Evolutionary conservation across 2,888 invertebrate genomes (phyloP).

Genomic region (Nymphalis urticae): DNA sequence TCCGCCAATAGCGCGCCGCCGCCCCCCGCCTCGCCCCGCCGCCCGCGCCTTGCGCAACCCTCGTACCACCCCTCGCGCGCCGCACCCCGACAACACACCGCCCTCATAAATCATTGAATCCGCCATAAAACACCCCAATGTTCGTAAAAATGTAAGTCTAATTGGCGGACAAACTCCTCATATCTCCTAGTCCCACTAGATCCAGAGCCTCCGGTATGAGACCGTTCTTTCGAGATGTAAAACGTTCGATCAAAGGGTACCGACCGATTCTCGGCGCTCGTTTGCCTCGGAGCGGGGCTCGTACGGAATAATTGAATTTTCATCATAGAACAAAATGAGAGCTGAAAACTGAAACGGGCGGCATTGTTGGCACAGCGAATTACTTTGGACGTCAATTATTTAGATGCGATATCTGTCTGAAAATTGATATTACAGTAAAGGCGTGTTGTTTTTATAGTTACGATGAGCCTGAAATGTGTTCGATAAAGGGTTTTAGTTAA

Average conservation of each 20-base stretch:
- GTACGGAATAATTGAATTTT: slow-evolving; percentile 80
- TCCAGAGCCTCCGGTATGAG: slow-evolving; percentile 51
- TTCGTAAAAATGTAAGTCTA: slow-evolving; percentile 80
- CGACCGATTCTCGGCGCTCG: slow-evolving; percentile 61
- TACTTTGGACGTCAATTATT: slow-evolving; percentile 77
- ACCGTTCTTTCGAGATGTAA: slow-evolving; percentile 56
- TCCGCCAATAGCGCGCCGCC: slow-evolving; percentile 79
- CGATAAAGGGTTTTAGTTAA: slow-evolving; percentile 17
- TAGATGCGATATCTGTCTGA: slow-evolving; percentile 66
- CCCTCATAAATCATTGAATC: slow-evolving; percentile 81
- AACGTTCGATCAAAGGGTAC: slow-evolving; percentile 74
- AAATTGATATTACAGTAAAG: slow-evolving; percentile 63
- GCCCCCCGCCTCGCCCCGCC: slow-evolving; percentile 68
- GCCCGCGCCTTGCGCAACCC: slow-evolving; percentile 71
- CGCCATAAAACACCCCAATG: slow-evolving; percentile 79
- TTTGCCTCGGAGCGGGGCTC: slow-evolving; percentile 63
- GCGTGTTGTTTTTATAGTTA: slow-evolving; percentile 47
- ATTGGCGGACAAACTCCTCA: slow-evolving; percentile 76
- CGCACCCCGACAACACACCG: slow-evolving; percentile 69
- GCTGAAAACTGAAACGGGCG: slow-evolving; percentile 77
- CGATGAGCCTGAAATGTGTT: slow-evolving; percentile 38
- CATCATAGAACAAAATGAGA: slow-evolving; percentile 80
- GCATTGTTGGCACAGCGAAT: slow-evolving; percentile 77
- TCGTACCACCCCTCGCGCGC: slow-evolving; percentile 54
- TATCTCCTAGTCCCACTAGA: slow-evolving; percentile 68